Evolutionary conservation across 2,888 invertebrate genomes (phyloP), one percentile per base, ranked within the genome.

Genomic region (Nomada fabriciana): DNA sequence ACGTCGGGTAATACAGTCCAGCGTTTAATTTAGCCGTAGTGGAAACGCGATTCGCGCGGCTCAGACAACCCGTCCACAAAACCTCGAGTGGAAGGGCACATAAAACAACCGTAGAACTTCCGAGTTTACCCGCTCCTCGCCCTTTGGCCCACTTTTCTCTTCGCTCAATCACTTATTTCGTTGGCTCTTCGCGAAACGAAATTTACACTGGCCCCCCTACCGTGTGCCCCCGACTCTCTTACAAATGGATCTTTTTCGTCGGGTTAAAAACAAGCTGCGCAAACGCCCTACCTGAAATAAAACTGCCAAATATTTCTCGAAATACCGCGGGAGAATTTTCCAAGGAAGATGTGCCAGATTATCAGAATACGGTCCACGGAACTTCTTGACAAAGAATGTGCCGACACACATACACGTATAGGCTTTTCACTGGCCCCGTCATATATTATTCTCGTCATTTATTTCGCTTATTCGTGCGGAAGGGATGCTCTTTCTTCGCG

Each of bases 41-140:
- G 55, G 75, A 55, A 79, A 69, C 69, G 43, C 43, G 76, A 76
- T 59, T 25, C 20, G 15, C 1, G 10, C 20, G n/a, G 53, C n/a
- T 10, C 0, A n/a, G 15, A 47, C 53, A 57, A 65, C 59, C 60
- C 57, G 52, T 61, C 55, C 42, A 60, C 57, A 23, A 43, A 36
- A 11, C 71, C 59, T 36, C 29, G 47, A n/a, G 55, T 4, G 50
- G 67, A 61, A 68, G 65, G 65, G 65, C 57, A 72, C 79, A 72
- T 80, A 67, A 79, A 79, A 72, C 72, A 67, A 69, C 43, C 76
- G n/a, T 47, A 43, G 57, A 79, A 80, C 72, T 76, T 61, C 42
- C 47, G 42, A 36, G 61, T 42, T 67, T 52, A 53, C 71, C 36
- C 64, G 43, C 53, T 18, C 47, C 65, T 57, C 36, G 69, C 55